A percentile compares a stretch with the other conserved stretches of the same genome.
phyloP scores from a whole-genome alignment of 2,113 vertebrate genomes.

The Oenanthe oenanthe region DNA sequence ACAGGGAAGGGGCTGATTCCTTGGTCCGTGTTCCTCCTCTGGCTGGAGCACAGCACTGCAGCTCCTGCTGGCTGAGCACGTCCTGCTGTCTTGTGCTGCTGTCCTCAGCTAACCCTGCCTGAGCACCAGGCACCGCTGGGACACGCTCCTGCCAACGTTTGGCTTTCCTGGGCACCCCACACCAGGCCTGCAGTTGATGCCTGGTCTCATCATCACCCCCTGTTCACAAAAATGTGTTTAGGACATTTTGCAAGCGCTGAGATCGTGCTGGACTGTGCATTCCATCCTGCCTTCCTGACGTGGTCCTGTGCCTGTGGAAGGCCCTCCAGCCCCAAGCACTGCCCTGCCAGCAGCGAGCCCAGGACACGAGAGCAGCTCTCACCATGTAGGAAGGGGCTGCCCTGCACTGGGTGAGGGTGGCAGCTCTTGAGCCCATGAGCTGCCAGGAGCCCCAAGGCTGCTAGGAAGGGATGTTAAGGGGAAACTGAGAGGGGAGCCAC shows the following conservation, averaged over 20 bases:
- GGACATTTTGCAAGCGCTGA: background rate
- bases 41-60: constrained; percentile 57
- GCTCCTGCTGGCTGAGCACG: constrained; percentile 18
- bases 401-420: accelerated
- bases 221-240: accelerated
- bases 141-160: background rate
- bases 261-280: accelerated
- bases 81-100: background rate
- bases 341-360: background rate
- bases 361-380: background rate
- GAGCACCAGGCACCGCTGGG: background rate
- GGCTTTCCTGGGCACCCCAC: background rate
- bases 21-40: constrained; percentile 44
- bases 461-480: accelerated
- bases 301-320: accelerated
- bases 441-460: background rate
- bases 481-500: background rate
- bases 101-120: constrained; percentile 46
- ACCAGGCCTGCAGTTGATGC: background rate
- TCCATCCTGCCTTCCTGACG: background rate
- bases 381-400: accelerated
- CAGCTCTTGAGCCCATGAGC: background rate
- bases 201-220: accelerated
- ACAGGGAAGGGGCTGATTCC: background rate
- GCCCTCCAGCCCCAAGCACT: accelerated